These are phyloP conservation scores for Leuciscus idus DNA, from an alignment of 2,113 vertebrate genomes.

Conservation along the genomic window DNA sequence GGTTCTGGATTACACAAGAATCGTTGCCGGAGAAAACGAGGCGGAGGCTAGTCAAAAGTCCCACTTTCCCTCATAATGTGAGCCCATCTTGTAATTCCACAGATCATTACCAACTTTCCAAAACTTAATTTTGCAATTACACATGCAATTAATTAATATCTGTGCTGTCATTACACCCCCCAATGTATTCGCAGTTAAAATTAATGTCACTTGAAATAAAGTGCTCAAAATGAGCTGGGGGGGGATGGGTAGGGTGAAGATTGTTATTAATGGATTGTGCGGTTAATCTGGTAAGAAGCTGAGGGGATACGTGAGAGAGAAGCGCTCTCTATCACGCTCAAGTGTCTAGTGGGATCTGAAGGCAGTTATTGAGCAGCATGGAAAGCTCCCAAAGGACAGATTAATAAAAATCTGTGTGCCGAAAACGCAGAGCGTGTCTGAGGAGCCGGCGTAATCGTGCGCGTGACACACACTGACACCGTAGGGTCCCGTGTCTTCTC, in stretches of 20 bases:
- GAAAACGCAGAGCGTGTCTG: slow-evolving; percentile 59
- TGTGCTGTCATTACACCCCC: slow-evolving; percentile 82
- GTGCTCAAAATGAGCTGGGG: slow-evolving; percentile 76
- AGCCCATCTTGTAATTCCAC: slow-evolving; percentile 77
- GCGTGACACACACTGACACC: slow-evolving; percentile 42
- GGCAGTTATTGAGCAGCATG: slow-evolving; percentile 58
- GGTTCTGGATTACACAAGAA: slow-evolving; percentile 74
- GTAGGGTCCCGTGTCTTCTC: slow-evolving; percentile 13
- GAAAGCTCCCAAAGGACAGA: slow-evolving; percentile 68
- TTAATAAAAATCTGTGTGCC: slow-evolving; percentile 72
- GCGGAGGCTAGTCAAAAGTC: slow-evolving; percentile 57
- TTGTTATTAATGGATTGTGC: slow-evolving; percentile 80
- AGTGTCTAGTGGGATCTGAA: slow-evolving; percentile 58
- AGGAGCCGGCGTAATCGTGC: slow-evolving; percentile 38
- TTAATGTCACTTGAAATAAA: slow-evolving; percentile 78
- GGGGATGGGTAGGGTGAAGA: slow-evolving; percentile 65
- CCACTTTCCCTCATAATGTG: slow-evolving; percentile 64
- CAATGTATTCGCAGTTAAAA: slow-evolving; percentile 76
- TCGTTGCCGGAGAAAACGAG: slow-evolving; percentile 42
- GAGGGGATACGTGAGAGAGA: slow-evolving; percentile 50
- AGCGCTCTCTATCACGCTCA: slow-evolving; percentile 50
- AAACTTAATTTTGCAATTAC: slow-evolving; percentile 87
- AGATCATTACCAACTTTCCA: slow-evolving; percentile 82
- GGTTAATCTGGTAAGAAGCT: slow-evolving; percentile 78
- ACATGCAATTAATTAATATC: slow-evolving; percentile 86